A percentile compares a stretch with the other conserved stretches of the same genome.
Conservation (phyloP, 2,113 vertebrate species). For the Pterophyllum scalare region DNA sequence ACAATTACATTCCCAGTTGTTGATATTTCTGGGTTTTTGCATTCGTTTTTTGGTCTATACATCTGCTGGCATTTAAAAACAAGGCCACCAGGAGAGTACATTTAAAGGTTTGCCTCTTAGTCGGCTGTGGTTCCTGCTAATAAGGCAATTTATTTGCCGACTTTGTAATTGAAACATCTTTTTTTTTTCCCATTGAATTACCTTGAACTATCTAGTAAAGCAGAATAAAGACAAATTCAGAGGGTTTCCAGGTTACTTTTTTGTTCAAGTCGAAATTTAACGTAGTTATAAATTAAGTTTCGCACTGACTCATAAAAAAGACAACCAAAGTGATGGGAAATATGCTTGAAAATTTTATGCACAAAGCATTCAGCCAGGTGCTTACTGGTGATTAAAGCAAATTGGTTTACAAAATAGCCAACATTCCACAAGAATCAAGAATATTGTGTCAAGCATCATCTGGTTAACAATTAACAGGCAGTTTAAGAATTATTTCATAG, state of each 20-base stretch:
- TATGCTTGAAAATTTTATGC: not conserved
- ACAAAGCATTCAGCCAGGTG: not conserved
- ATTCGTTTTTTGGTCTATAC: not conserved
- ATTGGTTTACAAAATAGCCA: not conserved
- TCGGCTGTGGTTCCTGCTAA: not conserved
- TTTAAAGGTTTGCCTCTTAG: not conserved
- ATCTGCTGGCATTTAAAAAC: slow-evolving; percentile 3
- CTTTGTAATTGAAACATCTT: not conserved
- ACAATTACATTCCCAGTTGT: slow-evolving; percentile 38
- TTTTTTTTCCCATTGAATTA: not conserved
- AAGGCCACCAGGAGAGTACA: not conserved
- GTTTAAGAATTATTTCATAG: not conserved
- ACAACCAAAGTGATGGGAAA: not conserved
- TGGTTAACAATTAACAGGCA: not conserved
- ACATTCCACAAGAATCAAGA: not conserved
- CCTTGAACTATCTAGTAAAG: not conserved
- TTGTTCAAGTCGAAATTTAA: not conserved
- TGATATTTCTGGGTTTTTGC: not conserved
- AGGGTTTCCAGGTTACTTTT: not conserved
- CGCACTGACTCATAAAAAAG: not conserved
- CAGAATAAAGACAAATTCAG: not conserved
- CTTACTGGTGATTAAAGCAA: not conserved
- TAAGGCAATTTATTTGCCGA: not conserved
- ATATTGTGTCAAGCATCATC: not conserved
- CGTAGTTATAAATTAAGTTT: not conserved